Evolutionary conservation across 2,797 vertebrate genomes (phyloP), one percentile per base, ranked within the genome.

Genomic region (Hoplostethus mediterraneus): DNA sequence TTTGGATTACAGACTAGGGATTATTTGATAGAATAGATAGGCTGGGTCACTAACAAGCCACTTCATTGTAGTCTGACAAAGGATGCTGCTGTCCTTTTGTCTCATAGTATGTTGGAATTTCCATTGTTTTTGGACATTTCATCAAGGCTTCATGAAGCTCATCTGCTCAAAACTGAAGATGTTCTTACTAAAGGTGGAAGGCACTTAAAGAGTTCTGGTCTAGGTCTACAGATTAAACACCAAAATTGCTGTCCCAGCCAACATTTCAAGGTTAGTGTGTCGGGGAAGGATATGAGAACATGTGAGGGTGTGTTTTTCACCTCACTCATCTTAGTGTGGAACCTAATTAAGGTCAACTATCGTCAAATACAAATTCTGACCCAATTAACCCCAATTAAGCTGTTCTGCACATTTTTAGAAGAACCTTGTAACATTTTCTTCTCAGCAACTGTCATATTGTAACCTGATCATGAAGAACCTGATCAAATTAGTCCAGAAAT

Each of bases 281-380:
- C 31, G 2, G 6, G 12, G 21, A 16, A 31, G 12, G 12, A n/a
- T 55, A 28, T 30, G 12, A 21, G 30, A 21, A 63, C 48, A 49
- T 8, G 48, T 33, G 21, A n/a, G 16, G 17, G 30, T 65, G 61
- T 71, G 48, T 63, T 67, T 73, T 53, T 56, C 6, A 55, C 62
- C 36, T 48, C 74, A 36, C 51, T 73, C 48, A 30, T 80, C 71
- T 80, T 78, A 83, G 73, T 87, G 56, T 63, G 60, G 36, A 11
- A 30, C 53, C 62, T 80, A 83, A 77, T 73, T 87, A 73, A 81
- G 88, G 74, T 67, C 76, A 87, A 5, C 73, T 66, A 83, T 83
- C 72, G 73, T 81, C 68, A 75, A 48, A 53, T 42, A 44, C 67
- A 48, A 12, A 63, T 38, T 83, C 8, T 63, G 66, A 75, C 73